A percentile compares a stretch with the other conserved stretches of the same genome.
Conservation (phyloP, 2,888 invertebrate genomes). For the Petrolisthes cinctipes region DNA sequence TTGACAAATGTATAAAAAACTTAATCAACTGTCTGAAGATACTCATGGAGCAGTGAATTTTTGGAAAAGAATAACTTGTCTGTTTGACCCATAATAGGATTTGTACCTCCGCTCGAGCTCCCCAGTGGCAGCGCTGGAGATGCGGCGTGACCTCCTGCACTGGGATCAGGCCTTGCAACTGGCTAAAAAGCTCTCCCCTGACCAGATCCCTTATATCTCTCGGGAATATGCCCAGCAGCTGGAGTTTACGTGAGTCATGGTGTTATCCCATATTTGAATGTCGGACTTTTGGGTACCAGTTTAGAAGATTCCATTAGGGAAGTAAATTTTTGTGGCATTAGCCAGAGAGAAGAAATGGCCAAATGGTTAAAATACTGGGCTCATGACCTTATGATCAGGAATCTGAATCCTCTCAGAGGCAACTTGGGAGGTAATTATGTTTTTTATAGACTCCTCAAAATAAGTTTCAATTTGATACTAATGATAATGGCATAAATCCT, state of each 20-base stretch:
- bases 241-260: conserved; percentile 79
- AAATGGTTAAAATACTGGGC: too few species aligned
- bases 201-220: conserved; percentile 87
- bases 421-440: too few species aligned
- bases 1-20: background rate
- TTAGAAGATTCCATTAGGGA: too few species aligned
- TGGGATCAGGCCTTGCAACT: conserved; percentile 93
- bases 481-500: too few species aligned
- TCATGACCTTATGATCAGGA: too few species aligned
- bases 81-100: conserved; percentile 69
- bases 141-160: conserved; percentile 90
- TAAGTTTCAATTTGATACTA: too few species aligned
- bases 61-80: too few species aligned
- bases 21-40: conserved; percentile 2
- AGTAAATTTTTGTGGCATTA: too few species aligned
- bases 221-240: conserved; percentile 93
- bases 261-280: background rate
- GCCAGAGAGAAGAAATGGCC: too few species aligned
- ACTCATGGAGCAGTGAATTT: background rate
- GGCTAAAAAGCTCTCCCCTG: conserved; percentile 86
- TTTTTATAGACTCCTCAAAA: too few species aligned
- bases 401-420: too few species aligned
- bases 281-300: too few species aligned
- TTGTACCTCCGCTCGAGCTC: conserved; percentile 81
- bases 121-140: conserved; percentile 81